Base-by-base conservation (phyloP, 2,797 vertebrate genomes). In the Oreortyx pictus region DNA sequence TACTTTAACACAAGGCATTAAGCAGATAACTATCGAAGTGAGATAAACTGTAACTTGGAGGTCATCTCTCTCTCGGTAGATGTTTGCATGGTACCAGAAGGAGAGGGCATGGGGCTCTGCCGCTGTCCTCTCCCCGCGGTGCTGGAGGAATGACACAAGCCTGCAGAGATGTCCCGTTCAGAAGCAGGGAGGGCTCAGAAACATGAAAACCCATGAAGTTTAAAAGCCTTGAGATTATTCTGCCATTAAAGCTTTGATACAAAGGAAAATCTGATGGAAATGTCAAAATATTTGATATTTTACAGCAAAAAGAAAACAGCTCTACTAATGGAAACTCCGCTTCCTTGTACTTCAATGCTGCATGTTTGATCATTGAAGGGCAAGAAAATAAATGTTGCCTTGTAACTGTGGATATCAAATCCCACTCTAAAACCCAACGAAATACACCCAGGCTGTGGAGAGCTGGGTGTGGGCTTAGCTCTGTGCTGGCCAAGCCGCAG, bases 231-330 rank as follows among this genome's bases (percentile, higher is more conserved):
- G 86, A 95, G 95, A 96, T 92, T 93, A 82, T 94, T 94, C 94
- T 96, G 94, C 88, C 90, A 64, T 83, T 50, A 90, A 72, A 78
- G 93, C 95, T 95, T 95, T 95, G 95, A 89, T 95, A 87, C 82
- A 94, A 94, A 95, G 94, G 11, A 73, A 96, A 94, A 66, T 14
- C 94, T 95, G 94, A 96, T 95, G 95, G 96, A 96, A 96, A 94
- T 96, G 96, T 95, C 96, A 96, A 95, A 96, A 94, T 94, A 96
- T 96, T 95, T 95, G 95, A 96, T 96, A 96, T 96, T 96, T 96
- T 93, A 94, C 84, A 93, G 94, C 90, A 89, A 89, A 89, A 93
- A 73, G 91, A 93, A 95, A 93, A 92, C 95, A 93, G 84, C 90
- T 95, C 73, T 39, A 35, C 88, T 95, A 93, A 96, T 94, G 94